Conservation (phyloP, 2,888 invertebrate genomes). For the Clostera curtula region DNA sequence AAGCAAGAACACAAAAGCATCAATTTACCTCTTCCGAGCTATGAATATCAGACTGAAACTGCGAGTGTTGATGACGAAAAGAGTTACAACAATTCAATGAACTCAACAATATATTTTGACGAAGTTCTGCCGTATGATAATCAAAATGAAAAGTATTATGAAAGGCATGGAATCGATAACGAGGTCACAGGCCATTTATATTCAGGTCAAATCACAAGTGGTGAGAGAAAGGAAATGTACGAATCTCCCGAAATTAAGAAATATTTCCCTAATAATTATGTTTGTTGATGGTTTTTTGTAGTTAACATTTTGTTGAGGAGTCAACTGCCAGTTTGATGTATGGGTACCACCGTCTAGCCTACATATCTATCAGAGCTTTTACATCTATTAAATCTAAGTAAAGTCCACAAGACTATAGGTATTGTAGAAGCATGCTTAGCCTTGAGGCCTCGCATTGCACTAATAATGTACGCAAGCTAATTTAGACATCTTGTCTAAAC, state of each 20-base stretch:
- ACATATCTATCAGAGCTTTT: too few relatives aligned
- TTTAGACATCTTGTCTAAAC: too few relatives aligned
- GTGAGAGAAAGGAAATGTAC: constrained; percentile 28
- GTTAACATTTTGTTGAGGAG: not conserved
- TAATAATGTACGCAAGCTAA: too few relatives aligned
- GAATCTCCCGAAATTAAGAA: constrained; percentile 44
- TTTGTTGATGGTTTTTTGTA: constrained; percentile 44
- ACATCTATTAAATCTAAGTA: too few relatives aligned
- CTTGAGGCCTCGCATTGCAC: too few relatives aligned
- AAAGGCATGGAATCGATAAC: constrained; percentile 25
- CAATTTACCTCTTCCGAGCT: constrained; percentile 25
- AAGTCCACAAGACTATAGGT: too few relatives aligned
- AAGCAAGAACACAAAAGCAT: constrained; percentile 39
- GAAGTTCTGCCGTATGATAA: constrained; percentile 46
- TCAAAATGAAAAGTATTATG: constrained; percentile 37
- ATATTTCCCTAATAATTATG: constrained; percentile 45
- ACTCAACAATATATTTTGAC: constrained; percentile 48
- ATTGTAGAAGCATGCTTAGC: too few relatives aligned
- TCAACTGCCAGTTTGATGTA: constrained; percentile 4
- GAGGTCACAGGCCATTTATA: constrained; percentile 26
- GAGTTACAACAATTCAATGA: constrained; percentile 26
- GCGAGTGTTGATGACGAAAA: constrained; percentile 24
- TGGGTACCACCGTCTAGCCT: too few relatives aligned
- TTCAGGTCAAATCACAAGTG: constrained; percentile 23
- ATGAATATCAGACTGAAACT: constrained; percentile 34